Percentiles rank a stretch among this genome's conserved stretches.
These are phyloP conservation scores for Steatocranus sp. DNA, from an alignment of 2,797 vertebrate genomes.

Conservation along the genomic window DNA sequence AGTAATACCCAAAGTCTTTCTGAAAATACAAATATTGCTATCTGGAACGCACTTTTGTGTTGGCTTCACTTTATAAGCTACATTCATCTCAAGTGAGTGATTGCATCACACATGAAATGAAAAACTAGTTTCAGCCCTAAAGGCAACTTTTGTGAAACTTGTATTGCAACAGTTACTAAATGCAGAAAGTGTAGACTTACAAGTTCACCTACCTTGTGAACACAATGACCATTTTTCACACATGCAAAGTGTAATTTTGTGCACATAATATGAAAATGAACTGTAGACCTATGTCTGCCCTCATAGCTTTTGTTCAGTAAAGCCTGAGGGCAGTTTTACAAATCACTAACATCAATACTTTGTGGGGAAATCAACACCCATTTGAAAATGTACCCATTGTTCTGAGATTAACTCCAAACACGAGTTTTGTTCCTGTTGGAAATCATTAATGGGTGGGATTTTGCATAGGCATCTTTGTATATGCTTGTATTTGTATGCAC, in stretches of 20 bases:
- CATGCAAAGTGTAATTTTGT: neutral
- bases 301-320: neutral
- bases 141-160: neutral
- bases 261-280: neutral
- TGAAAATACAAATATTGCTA: neutral
- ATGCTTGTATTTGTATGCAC: neutral
- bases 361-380: neutral
- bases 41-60: neutral
- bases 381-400: conserved; percentile 1
- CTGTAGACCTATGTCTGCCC: neutral
- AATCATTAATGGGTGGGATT: neutral
- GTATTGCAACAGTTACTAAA: neutral
- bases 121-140: neutral
- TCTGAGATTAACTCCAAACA: neutral
- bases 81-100: neutral
- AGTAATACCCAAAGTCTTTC: neutral
- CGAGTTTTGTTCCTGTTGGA: neutral
- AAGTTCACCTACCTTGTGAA: neutral
- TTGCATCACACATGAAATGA: neutral
- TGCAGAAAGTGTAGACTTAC: neutral
- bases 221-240: neutral
- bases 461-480: neutral
- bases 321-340: conserved; percentile 12
- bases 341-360: conserved; percentile 24
- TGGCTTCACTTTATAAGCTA: neutral